A percentile compares a stretch with the other conserved stretches of the same genome.
These are phyloP conservation scores for Andrena chrysosceles DNA, from an alignment of 2,888 invertebrate genomes.

Conservation along the genomic window DNA sequence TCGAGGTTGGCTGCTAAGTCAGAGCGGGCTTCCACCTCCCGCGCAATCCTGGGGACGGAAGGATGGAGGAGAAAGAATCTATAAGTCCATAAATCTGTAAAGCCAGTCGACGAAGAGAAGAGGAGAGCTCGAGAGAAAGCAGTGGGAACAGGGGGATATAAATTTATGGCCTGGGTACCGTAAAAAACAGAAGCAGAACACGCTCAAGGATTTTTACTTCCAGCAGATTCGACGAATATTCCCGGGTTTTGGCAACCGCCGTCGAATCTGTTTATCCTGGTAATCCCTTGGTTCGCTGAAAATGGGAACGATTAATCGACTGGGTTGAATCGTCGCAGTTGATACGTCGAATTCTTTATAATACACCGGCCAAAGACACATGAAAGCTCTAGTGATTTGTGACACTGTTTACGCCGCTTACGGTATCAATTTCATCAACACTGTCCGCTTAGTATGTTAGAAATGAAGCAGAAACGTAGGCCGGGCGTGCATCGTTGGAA, in stretches of 20 bases:
- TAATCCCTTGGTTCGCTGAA: neutral
- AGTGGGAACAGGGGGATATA: constrained; percentile 68
- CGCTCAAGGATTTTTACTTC: constrained; percentile 70
- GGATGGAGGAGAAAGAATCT: constrained; percentile 78
- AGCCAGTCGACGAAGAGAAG: constrained; percentile 50
- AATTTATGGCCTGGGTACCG: constrained; percentile 73
- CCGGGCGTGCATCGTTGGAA: neutral
- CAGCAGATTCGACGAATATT: constrained; percentile 54
- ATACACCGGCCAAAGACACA: no score
- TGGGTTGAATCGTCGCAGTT: neutral
- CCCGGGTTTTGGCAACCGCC: constrained; percentile 3
- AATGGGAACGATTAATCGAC: constrained; percentile 3
- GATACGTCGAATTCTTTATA: neutral
- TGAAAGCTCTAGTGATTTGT: no score
- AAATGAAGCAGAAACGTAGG: neutral
- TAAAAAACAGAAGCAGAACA: constrained; percentile 73
- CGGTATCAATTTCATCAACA: no score
- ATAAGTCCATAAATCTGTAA: constrained; percentile 83
- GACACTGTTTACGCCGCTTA: no score
- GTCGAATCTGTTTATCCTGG: constrained; percentile 26
- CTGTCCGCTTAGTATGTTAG: no score
- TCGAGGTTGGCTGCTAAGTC: constrained; percentile 49
- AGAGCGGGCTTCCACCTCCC: constrained; percentile 54
- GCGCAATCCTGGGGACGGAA: constrained; percentile 45
- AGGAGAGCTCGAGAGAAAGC: constrained; percentile 38